Conservation (phyloP, 2,888 invertebrate genomes). For the Magallana nippona region DNA sequence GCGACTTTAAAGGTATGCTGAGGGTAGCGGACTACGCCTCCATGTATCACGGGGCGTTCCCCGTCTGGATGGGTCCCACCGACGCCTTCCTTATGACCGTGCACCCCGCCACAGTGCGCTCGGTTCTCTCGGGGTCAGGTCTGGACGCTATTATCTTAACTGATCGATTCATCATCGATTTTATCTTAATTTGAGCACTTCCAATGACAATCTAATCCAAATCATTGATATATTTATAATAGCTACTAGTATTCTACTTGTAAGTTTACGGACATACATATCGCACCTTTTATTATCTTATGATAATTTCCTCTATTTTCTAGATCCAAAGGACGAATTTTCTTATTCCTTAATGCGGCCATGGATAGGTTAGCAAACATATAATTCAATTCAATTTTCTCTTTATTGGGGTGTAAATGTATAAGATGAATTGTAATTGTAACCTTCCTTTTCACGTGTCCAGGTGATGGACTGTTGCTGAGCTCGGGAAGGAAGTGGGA, state of each 20-base stretch:
- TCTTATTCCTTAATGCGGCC: conserved; percentile 63
- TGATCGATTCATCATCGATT: too few relatives aligned
- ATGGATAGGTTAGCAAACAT: conserved; percentile 62
- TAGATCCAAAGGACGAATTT: conserved; percentile 64
- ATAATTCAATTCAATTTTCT: too few relatives aligned
- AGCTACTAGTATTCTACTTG: background rate
- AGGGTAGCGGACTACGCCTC: conserved; percentile 53
- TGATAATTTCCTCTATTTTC: background rate
- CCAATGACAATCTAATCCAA: too few relatives aligned
- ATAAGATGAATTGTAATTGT: background rate
- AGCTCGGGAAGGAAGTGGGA: conserved; percentile 63
- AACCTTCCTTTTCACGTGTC: background rate
- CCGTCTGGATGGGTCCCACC: conserved; percentile 62
- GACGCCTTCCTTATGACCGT: conserved; percentile 59
- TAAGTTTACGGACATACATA: background rate
- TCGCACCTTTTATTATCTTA: background rate
- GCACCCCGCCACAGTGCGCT: conserved; percentile 54
- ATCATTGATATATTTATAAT: too few relatives aligned
- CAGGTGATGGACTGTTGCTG: conserved; percentile 61
- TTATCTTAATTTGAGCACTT: too few relatives aligned
- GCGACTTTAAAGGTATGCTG: conserved; percentile 59
- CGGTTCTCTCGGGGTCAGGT: conserved; percentile 60
- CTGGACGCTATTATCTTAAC: background rate
- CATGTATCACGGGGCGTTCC: conserved; percentile 56
- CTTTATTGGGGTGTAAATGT: too few relatives aligned